Conservation (phyloP, 2,888 invertebrate species). For the Mylabris sibirica region DNA sequence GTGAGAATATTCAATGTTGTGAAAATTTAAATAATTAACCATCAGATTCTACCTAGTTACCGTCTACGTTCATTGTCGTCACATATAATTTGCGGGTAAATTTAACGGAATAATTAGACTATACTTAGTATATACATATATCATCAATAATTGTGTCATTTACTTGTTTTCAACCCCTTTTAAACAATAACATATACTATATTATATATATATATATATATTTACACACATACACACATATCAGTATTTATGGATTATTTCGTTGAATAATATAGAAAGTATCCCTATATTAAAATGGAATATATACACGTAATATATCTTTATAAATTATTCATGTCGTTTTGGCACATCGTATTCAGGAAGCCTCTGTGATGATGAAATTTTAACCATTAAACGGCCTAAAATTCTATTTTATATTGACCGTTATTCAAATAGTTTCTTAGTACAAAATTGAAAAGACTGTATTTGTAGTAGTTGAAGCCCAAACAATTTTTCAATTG, state of each 20-base stretch:
- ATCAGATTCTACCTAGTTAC: background rate
- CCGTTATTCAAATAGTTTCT: constrained; percentile 43
- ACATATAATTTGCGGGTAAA: background rate
- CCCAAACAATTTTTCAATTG: background rate
- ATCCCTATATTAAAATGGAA: constrained; percentile 12
- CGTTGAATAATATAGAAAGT: constrained; percentile 8
- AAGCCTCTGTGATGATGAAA: constrained; percentile 47
- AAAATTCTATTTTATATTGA: constrained; percentile 44
- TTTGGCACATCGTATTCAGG: constrained; percentile 47
- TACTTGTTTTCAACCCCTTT: constrained; percentile 27
- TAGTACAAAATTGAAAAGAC: constrained; percentile 19
- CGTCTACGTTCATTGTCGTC: background rate
- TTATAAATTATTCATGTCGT: constrained; percentile 37
- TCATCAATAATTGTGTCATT: constrained; percentile 26
- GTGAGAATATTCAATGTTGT: constrained; percentile 8
- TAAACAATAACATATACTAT: background rate
- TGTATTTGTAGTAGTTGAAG: background rate
- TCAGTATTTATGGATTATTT: constrained; percentile 38
- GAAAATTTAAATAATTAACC: constrained; percentile 6
- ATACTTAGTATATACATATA: background rate
- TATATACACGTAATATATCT: constrained; percentile 27
- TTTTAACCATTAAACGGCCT: constrained; percentile 44
- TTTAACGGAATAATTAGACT: constrained; percentile 8
- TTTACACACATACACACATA: constrained; percentile 30
- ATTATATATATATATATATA: background rate